Evolutionary conservation across 2,797 vertebrate species (phyloP), one percentile per base, ranked within the genome.

Genomic region (Enteromius trimaculatus): DNA sequence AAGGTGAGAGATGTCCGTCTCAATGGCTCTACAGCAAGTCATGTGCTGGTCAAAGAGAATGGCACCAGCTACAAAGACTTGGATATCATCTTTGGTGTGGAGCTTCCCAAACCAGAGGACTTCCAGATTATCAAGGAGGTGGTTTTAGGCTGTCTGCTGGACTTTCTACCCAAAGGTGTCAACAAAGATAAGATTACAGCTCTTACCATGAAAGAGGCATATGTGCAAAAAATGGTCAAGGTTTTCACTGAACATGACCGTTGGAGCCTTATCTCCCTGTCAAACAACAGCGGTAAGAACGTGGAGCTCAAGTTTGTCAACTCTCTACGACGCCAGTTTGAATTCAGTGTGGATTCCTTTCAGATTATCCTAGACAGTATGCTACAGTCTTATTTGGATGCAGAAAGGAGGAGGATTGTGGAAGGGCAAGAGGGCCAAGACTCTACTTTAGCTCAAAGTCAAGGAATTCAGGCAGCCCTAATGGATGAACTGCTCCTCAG

Each of bases 161-260:
- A 89, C 85, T 89, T 89, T 80, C 72, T 89, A 66, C 88, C 88
- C 19, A 86, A 82, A 69, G 96, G 96, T 1, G 97, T 99, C 62
- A 98, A 98, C 92, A 98, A 96, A 86, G 96, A 99, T 87, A 96
- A 97, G 89, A 97, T 99, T 91, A 99, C 97, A 0, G 94, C 94
- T 2, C 94, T 95, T 66, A 98, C 93, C 7, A 97, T 99, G 97
- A 98, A 97, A 85, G 96, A 98, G 31, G 98, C 96, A 58, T 99
- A 99, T 0, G 98, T 99, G 68, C 97, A 99, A 94, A 99, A 99
- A 93, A 98, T 99, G 97, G 96, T 99, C 29, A 99, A 99, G 88
- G 96, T 99, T 68, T 98, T 96, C 90, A 96, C 93, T 0, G 95
- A 96, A 31, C 92, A 96, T 0, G 97, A 99, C 87, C 96, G 96